Percentiles rank a stretch among this genome's conserved stretches.
Conservation (phyloP, 2,888 invertebrate genomes). For the Pantelozetes paolii region DNA sequence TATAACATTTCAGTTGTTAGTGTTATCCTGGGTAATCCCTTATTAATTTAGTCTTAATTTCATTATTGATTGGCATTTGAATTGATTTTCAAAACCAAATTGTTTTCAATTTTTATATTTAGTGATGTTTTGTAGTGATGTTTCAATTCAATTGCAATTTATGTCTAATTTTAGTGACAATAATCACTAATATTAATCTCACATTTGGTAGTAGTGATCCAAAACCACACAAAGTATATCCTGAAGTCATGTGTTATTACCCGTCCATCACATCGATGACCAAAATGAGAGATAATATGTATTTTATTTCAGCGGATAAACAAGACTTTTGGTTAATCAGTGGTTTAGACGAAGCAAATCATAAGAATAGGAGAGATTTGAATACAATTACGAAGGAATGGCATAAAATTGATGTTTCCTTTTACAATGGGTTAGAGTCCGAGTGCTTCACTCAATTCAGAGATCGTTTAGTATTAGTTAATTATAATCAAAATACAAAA, state of each 20-base stretch:
- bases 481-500: neutral
- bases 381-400: neutral
- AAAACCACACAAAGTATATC: neutral
- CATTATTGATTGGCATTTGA: too few relatives aligned
- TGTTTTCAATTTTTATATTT: too few relatives aligned
- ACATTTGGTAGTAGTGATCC: too few relatives aligned
- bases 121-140: too few relatives aligned
- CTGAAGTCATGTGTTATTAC: neutral
- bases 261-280: neutral
- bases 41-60: too few relatives aligned
- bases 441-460: neutral
- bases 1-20: too few relatives aligned
- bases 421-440: neutral
- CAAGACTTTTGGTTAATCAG: constrained; percentile 7
- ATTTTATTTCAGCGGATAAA: neutral
- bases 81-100: too few relatives aligned
- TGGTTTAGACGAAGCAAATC: neutral
- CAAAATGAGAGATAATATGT: constrained; percentile 14
- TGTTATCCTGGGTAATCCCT: too few relatives aligned
- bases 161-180: too few relatives aligned
- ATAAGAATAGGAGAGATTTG: neutral
- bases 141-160: too few relatives aligned
- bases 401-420: constrained; percentile 8
- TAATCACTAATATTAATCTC: too few relatives aligned
- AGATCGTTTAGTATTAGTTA: constrained; percentile 2